Base-by-base conservation (phyloP, 2,113 vertebrate genomes). In the Gymnorhina tibicen region DNA sequence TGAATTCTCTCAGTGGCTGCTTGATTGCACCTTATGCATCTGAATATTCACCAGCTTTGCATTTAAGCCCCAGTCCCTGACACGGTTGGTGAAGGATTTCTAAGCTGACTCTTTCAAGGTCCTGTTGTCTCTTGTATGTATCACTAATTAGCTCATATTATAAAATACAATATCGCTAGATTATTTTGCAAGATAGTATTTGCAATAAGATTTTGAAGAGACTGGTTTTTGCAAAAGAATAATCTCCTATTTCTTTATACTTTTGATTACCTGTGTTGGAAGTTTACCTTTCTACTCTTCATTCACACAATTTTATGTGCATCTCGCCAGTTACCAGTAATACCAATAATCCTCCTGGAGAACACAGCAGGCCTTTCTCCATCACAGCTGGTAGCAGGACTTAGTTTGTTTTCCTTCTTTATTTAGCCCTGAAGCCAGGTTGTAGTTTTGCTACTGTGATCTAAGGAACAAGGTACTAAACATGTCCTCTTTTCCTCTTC, bases 381-480 rank as follows among this genome's bases (percentile, higher is more conserved):
- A 59, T 55, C 69, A 87, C 85, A 89, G 39, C 47, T 63, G 44
- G 50, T 42, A 62, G 70, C 20, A 87, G 42, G 27, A 35, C 33
- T 91, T 94, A 50, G 52, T 87, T 91, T 17, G 15, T 77, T 89
- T 95, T 91, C 73, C 37, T 86, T 83, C 76, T 88, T 81, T 74
- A 80, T 86, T 94, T 95, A 93, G 91, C 88, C 79, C 72, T 59
- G 79, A 47, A 91, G 79, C 73, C 73, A 81, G 33, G 56, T 72
- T 87, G 73, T 87, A 89, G 42, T 81, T 86, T 47, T 74, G 39
- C 30, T 87, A 27, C 21, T 67, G 32, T 84, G 64, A 96, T 68
- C 83, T 81, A 87, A 95, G 60, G 73, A 95, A 92, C 68, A 86
- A 92, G 56, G 39, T 66, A 74, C 56, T 84, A 81, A 93, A 63